Evolutionary conservation across 1,140 invertebrate species (phyloP).

Genomic region (Pectinophora gossypiella): DNA sequence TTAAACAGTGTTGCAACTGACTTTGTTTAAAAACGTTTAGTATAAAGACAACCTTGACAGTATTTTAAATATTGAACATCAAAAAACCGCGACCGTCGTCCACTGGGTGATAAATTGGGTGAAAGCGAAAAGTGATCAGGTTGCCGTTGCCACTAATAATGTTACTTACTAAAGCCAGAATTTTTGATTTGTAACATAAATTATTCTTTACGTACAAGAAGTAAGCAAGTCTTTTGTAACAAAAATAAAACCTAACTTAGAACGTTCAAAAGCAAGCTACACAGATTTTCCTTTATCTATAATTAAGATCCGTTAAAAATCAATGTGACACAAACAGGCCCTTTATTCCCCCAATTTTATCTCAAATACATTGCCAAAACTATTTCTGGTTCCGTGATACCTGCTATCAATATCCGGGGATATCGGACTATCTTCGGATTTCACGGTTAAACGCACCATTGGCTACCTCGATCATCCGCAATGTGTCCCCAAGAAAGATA

Average conservation of each 20-base stretch:
- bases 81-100: constrained; percentile 12
- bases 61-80: constrained; percentile 10
- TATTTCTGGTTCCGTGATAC: constrained; percentile 49
- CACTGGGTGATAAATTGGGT: constrained; percentile 13
- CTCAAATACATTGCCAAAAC: constrained; percentile 50
- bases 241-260: too few relatives aligned
- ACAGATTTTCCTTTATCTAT: background rate
- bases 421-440: constrained; percentile 57
- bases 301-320: constrained; percentile 7
- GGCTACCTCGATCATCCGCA: constrained; percentile 45
- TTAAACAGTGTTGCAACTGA: constrained; percentile 30
- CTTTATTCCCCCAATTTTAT: constrained; percentile 29
- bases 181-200: too few relatives aligned
- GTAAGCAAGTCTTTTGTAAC: too few relatives aligned
- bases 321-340: constrained; percentile 23
- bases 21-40: constrained; percentile 20
- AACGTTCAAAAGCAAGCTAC: too few relatives aligned
- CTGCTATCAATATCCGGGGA: constrained; percentile 63
- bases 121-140: constrained; percentile 11
- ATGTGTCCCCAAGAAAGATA: constrained; percentile 49
- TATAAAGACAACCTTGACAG: background rate
- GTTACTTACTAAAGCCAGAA: too few relatives aligned
- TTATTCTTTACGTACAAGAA: too few relatives aligned
- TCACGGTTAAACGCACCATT: constrained; percentile 66
- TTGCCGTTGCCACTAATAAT: too few relatives aligned